Conservation (phyloP, 2,113 vertebrate genomes). For the Ovibos moschatus region DNA sequence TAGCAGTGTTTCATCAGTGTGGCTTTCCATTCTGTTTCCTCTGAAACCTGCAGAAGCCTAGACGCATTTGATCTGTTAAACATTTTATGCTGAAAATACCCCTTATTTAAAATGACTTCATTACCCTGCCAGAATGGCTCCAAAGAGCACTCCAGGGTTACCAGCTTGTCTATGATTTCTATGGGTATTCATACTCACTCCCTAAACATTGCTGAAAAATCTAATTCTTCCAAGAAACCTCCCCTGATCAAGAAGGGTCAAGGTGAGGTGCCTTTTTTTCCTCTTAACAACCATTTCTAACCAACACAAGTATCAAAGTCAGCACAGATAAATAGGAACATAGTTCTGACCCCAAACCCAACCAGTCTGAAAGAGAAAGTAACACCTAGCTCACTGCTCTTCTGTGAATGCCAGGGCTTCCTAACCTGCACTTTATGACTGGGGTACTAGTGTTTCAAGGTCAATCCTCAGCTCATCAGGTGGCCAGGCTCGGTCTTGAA, state of each 20-base stretch:
- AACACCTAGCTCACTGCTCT: not conserved
- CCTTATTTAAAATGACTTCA: conserved; percentile 63
- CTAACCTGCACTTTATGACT: fast-evolving
- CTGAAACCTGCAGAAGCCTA: conserved; percentile 48
- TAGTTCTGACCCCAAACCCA: not conserved
- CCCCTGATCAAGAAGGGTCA: not conserved
- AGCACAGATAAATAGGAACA: not conserved
- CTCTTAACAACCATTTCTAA: not conserved
- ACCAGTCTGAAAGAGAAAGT: not conserved
- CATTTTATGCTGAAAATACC: conserved; percentile 64
- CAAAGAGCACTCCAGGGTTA: conserved; percentile 41
- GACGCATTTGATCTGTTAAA: conserved; percentile 61
- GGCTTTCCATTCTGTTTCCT: conserved; percentile 34
- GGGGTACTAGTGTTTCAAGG: not conserved
- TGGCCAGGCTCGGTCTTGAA: not conserved
- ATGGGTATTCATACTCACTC: not conserved
- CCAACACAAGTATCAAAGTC: not conserved
- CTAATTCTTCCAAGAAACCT: not conserved
- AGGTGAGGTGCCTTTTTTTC: not conserved
- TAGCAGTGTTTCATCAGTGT: conserved; percentile 55
- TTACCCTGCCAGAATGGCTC: conserved; percentile 33
- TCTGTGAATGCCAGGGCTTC: not conserved
- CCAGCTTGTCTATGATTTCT: not conserved
- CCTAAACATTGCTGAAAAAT: not conserved
- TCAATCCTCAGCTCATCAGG: no score